Conservation (phyloP, 2,888 invertebrate genomes). For the Phoronis australis region DNA sequence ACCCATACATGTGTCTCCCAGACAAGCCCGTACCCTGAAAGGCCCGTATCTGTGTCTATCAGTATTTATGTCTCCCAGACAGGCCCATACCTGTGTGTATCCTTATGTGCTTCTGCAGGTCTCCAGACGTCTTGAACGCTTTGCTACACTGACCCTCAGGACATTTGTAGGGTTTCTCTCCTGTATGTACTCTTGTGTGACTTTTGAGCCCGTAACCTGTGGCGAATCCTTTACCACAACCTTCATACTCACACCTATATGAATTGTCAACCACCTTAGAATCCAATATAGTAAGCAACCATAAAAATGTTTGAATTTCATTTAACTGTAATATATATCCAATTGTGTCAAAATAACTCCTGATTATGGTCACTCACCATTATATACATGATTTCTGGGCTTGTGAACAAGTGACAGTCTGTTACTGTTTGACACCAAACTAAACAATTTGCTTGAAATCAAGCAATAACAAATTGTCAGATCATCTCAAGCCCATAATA, state of each 20-base stretch:
- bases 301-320: not conserved
- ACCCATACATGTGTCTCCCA: too few species aligned
- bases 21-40: too few species aligned
- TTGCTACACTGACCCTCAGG: conserved; percentile 57
- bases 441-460: too few species aligned
- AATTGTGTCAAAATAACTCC: not conserved
- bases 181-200: conserved; percentile 60
- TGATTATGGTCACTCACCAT: not conserved
- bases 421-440: too few species aligned
- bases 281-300: not conserved
- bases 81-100: conserved; percentile 59
- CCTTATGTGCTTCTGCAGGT: conserved; percentile 60
- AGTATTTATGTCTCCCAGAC: too few species aligned
- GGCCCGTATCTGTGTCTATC: too few species aligned
- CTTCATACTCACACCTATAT: conserved; percentile 48
- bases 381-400: too few species aligned
- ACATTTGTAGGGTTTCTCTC: conserved; percentile 61
- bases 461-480: too few species aligned
- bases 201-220: conserved; percentile 59
- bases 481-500: too few species aligned
- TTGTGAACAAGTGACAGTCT: too few species aligned
- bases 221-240: conserved; percentile 54
- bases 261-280: conserved; percentile 54
- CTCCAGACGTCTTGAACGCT: conserved; percentile 62
- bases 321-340: not conserved